Evolutionary conservation across 2,888 invertebrate species (phyloP).

Genomic region (Campoletis raptor): DNA sequence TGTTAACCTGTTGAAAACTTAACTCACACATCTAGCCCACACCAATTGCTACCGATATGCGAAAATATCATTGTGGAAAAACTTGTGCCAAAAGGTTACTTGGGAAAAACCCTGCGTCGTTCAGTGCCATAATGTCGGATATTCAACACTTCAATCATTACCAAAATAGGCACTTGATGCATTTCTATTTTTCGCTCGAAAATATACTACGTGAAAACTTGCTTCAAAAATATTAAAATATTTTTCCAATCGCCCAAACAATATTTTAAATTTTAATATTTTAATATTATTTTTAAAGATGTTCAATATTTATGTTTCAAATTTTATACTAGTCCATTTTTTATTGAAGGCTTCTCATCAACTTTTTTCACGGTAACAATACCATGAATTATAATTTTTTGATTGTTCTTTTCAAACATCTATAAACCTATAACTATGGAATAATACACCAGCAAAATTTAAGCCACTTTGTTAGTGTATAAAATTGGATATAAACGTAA

Average conservation of each 20-base stretch:
- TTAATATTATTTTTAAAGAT: background rate
- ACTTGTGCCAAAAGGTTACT: background rate
- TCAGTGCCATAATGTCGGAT: conserved; percentile 27
- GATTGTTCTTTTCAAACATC: too few relatives aligned
- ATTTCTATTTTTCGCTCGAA: background rate
- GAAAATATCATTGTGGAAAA: conserved; percentile 52
- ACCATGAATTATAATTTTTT: too few relatives aligned
- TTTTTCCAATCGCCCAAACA: background rate
- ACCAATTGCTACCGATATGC: conserved; percentile 55
- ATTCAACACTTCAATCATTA: conserved; percentile 36
- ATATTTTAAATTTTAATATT: background rate
- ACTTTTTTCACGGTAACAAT: too few relatives aligned
- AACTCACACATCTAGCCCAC: conserved; percentile 41
- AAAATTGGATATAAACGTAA: too few relatives aligned
- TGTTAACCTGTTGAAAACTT: conserved; percentile 12
- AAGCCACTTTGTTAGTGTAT: too few relatives aligned
- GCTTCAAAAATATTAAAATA: background rate
- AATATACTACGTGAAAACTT: background rate
- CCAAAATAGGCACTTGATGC: background rate
- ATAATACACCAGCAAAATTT: too few relatives aligned
- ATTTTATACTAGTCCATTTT: background rate
- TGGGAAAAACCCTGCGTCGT: conserved; percentile 45
- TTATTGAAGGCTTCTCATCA: too few relatives aligned
- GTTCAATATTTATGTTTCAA: background rate
- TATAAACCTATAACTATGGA: too few relatives aligned